Evolutionary conservation across 2,113 vertebrate species (phyloP).

Genomic region (Egretta garzetta): DNA sequence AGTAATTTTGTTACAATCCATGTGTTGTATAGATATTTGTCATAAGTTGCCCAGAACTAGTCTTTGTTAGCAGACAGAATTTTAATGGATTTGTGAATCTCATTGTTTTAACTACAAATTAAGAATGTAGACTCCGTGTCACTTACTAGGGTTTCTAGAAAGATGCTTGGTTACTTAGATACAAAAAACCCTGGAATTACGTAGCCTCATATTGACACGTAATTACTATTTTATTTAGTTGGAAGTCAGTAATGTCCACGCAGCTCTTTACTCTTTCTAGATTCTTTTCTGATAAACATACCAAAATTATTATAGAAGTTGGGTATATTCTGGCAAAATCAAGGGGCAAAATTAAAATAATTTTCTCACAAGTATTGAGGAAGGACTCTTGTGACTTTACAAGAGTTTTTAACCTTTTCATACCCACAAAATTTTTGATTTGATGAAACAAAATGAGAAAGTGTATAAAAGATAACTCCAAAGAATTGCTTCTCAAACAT

Average conservation of each 20-base stretch:
- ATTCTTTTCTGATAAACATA: neutral
- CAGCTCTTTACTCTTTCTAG: neutral
- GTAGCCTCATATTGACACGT: neutral
- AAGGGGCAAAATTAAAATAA: neutral
- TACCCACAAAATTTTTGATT: neutral
- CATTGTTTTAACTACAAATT: neutral
- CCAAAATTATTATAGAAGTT: neutral
- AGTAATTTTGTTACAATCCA: neutral
- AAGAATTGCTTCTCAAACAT: neutral
- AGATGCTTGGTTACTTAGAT: neutral
- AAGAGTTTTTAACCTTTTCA: neutral
- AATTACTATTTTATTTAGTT: neutral
- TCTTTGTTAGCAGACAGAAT: neutral
- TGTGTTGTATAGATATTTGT: neutral
- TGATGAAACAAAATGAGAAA: neutral
- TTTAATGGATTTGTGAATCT: neutral
- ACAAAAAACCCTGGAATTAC: neutral
- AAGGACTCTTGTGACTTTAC: neutral
- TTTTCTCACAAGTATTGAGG: neutral
- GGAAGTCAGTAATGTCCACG: neutral
- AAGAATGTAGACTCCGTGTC: neutral
- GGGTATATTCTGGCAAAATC: neutral
- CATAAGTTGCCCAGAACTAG: neutral
- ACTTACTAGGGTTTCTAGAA: neutral
- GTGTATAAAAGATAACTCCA: neutral